Percentiles rank a stretch among this genome's conserved stretches.
Conservation (phyloP, 1,140 invertebrate species). For the Psilanteris sp. region DNA sequence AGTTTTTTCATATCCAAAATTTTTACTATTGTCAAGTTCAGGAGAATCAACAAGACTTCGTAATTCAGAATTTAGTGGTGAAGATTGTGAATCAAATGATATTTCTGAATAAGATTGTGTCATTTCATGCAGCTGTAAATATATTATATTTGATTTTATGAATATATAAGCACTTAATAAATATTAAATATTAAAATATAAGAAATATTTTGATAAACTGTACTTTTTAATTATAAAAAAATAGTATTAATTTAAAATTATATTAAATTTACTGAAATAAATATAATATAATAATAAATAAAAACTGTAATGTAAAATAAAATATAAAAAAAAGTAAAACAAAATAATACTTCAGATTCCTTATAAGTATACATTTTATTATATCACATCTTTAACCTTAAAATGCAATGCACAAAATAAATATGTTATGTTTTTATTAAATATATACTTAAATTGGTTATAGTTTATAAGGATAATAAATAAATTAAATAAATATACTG, state of each 20-base stretch:
- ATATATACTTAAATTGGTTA: neutral
- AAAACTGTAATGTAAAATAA: no score
- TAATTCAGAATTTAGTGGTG: constrained; percentile 71
- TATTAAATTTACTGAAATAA: no score
- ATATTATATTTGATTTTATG: constrained; percentile 17
- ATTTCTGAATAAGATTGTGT: constrained; percentile 93
- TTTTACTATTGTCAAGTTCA: constrained; percentile 71
- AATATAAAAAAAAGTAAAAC: no score
- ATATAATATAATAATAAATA: no score
- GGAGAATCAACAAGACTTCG: constrained; percentile 73
- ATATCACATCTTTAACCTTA: no score
- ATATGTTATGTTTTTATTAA: neutral
- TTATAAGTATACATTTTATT: no score
- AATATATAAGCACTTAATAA: no score
- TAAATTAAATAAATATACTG: neutral
- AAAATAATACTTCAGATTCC: no score
- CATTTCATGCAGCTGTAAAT: constrained; percentile 81
- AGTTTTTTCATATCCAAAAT: constrained; percentile 63
- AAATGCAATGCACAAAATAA: no score
- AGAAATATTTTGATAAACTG: no score
- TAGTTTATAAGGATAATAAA: neutral
- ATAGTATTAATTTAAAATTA: no score
- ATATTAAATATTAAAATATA: constrained; percentile 1
- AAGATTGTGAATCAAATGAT: constrained; percentile 86
- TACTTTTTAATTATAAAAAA: no score